Percentiles rank a stretch among this genome's conserved stretches.
phyloP scores from a whole-genome alignment of 30 jellyfish, hydroid and myxozoan species.

The Aurelia sp. region DNA sequence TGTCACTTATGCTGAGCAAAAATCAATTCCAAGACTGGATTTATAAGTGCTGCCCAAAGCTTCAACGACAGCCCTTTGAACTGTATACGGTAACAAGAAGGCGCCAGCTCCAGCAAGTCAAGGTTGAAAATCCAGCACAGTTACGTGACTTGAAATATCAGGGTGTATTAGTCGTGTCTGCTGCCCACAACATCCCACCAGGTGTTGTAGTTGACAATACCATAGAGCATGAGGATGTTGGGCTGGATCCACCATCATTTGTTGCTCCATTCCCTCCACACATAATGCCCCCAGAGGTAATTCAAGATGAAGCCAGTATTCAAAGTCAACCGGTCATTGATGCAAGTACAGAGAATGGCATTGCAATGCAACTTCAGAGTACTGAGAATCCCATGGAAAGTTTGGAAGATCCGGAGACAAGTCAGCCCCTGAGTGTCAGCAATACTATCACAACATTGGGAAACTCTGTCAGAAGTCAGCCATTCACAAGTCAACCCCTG shows the following conservation, averaged over 20 bases:
- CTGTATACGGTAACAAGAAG: slow-evolving; percentile 4
- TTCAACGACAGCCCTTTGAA: neutral
- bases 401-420: neutral
- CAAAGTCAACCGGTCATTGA: neutral
- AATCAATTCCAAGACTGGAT: neutral
- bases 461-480: neutral
- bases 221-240: neutral
- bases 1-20: neutral
- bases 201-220: neutral
- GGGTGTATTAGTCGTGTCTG: slow-evolving; percentile 2
- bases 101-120: slow-evolving; percentile 5
- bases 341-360: neutral
- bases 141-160: slow-evolving; percentile 2
- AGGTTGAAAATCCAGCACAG: slow-evolving; percentile 5
- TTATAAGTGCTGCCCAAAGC: slow-evolving; percentile 6
- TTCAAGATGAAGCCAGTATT: neutral
- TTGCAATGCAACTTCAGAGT: slow-evolving; percentile 1
- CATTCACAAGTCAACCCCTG: too few species aligned
- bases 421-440: too few species aligned
- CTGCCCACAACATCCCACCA: slow-evolving; percentile 11
- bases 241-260: neutral
- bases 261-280: neutral
- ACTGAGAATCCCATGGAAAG: neutral
- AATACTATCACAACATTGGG: neutral
- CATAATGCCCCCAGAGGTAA: neutral